A percentile compares a stretch with the other conserved stretches of the same genome.
phyloP scores from a whole-genome alignment of 2,113 vertebrate species.

The Addax nasomaculatus region DNA sequence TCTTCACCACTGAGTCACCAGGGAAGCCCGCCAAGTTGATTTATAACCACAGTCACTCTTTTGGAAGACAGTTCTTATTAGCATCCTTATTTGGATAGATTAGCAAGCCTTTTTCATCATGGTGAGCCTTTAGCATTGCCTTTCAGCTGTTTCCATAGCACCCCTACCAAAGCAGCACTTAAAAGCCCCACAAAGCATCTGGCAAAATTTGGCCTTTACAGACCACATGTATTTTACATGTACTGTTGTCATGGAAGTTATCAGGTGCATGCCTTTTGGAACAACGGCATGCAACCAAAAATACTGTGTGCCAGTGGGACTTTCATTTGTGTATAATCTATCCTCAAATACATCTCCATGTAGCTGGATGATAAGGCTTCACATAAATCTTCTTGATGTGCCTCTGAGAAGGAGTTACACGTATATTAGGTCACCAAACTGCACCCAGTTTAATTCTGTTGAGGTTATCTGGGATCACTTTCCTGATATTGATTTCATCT shows the following conservation, averaged over 20 bases:
- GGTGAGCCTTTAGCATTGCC: background rate
- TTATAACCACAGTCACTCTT: background rate
- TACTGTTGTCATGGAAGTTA: background rate
- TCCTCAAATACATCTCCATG: background rate
- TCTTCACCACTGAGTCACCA: background rate
- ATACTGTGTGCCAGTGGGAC: background rate
- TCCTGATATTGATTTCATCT: background rate
- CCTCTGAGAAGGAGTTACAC: background rate
- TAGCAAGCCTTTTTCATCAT: background rate
- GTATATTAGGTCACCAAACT: background rate
- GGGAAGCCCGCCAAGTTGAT: accelerated
- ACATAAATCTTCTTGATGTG: background rate
- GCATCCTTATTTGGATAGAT: background rate
- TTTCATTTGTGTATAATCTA: background rate
- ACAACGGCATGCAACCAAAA: background rate
- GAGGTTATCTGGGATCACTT: background rate
- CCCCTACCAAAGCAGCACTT: background rate
- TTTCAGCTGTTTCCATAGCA: background rate
- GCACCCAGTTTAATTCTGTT: background rate
- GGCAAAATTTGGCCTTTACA: background rate
- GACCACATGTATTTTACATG: background rate
- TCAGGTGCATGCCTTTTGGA: background rate
- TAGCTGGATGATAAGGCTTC: background rate
- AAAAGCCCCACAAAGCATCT: background rate
- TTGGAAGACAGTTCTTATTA: background rate